Evolutionary conservation across 1,140 invertebrate species (phyloP), one percentile per base, ranked within the genome.

Genomic region (Akabosia matsudoensis): DNA sequence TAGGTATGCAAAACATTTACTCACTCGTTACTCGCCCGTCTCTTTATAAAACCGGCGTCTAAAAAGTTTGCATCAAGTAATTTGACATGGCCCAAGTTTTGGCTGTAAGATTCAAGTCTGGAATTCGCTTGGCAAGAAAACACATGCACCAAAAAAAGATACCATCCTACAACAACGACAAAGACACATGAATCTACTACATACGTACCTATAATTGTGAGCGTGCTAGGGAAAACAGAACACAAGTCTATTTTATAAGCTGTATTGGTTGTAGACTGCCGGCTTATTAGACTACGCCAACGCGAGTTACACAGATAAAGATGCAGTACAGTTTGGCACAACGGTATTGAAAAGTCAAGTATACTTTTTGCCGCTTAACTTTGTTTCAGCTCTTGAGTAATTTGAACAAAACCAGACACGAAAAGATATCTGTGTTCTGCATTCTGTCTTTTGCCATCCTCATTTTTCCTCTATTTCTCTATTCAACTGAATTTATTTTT

Each of bases 401-500:
- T 18, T 10, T 45, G 37, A 45, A 45, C 18, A 45, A 45, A 45
- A 45, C 37, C 37, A 45, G 37, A 45, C 37, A 45, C 7, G 37
- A 18, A 45, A 7, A 45, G 37, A 45, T 10, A 10, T 18, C 18
- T 45, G 18, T 18, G 37, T 45, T 10, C 37, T 45, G 7, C 37
- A 45, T 18, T 45, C 37, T n/a, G n/a, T n/a, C n/a, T n/a, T n/a
- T n/a, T n/a, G n/a, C n/a, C n/a, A n/a, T n/a, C n/a, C n/a, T n/a
- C n/a, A n/a, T n/a, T n/a, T 45, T 45, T 45, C 7, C 37, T 45
- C 37, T 45, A 10, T 45, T 18, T 18, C 37, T 45, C 37, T 45
- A 7, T 45, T 7, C 28, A 28, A 10, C 61, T 31, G 7, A 22
- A 45, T 52, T 70, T 76, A 76, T 76, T 76, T 76, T 72, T 76